Conservation (phyloP, 2,888 invertebrate genomes). For the Mythimna loreyi region DNA sequence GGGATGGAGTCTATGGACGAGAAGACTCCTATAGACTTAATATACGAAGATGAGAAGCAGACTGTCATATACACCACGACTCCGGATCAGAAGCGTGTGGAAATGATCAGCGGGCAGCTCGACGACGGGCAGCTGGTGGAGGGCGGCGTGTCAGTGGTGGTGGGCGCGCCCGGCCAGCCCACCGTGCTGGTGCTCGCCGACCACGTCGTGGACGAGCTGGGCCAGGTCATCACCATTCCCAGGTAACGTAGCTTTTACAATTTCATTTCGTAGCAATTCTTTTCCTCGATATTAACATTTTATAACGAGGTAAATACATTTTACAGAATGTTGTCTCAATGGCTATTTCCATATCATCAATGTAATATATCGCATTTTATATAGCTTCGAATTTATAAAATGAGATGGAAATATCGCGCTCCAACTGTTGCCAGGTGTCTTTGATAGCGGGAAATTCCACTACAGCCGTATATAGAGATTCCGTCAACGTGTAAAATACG, state of each 20-base stretch:
- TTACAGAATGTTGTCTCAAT: conserved; percentile 65
- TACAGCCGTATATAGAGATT: conserved; percentile 60
- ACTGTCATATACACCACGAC: conserved; percentile 95
- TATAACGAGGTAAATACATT: conserved; percentile 23
- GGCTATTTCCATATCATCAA: conserved; percentile 63
- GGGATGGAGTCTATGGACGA: conserved; percentile 91
- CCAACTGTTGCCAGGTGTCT: conserved; percentile 76
- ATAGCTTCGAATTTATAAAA: conserved; percentile 73
- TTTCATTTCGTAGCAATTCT: conserved; percentile 9
- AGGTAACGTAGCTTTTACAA: conserved; percentile 84
- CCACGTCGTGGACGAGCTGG: conserved; percentile 93
- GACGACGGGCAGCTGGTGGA: conserved; percentile 90
- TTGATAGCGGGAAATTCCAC: conserved; percentile 80
- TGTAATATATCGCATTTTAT: conserved; percentile 74
- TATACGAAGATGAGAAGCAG: conserved; percentile 96
- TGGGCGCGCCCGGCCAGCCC: conserved; percentile 85
- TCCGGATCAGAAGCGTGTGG: conserved; percentile 95
- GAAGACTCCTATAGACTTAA: conserved; percentile 95
- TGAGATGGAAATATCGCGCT: conserved; percentile 73
- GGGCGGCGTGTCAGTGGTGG: conserved; percentile 89
- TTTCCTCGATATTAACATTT: conserved; percentile 9
- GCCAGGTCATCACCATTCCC: conserved; percentile 92
- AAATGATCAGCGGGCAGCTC: conserved; percentile 94
- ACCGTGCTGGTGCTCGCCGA: conserved; percentile 94
- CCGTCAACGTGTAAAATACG: conserved; percentile 53